These are phyloP conservation scores for Clitarchus hookeri DNA, from an alignment of 2,888 invertebrate species.

Conservation along the genomic window DNA sequence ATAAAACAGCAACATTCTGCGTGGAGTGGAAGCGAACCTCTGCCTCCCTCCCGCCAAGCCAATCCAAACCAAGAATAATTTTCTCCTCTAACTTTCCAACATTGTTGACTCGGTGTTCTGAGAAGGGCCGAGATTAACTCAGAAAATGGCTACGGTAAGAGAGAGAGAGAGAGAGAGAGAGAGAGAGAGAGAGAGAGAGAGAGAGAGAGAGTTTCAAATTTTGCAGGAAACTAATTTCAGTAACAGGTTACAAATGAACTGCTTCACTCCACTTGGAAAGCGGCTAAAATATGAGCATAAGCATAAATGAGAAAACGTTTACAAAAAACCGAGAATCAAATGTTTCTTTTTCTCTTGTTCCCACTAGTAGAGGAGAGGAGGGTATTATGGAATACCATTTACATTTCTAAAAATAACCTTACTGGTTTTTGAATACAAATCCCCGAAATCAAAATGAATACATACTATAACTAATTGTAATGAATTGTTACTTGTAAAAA, in stretches of 20 bases:
- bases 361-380: no score
- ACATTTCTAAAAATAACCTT: no score
- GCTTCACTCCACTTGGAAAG: neutral
- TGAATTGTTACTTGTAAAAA: no score
- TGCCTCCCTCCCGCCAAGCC: neutral
- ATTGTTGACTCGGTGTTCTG: neutral
- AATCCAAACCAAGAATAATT: neutral
- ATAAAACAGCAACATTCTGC: neutral
- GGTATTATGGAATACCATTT: no score
- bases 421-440: no score
- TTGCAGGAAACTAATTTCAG: neutral
- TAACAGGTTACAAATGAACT: neutral
- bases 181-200: no score
- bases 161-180: neutral
- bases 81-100: neutral
- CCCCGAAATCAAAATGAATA: no score
- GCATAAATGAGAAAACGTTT: neutral
- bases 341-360: no score
- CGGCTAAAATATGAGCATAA: neutral
- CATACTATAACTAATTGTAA: no score
- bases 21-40: neutral
- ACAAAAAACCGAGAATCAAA: neutral
- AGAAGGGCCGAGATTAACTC: neutral
- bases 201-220: neutral
- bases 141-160: neutral